Evolutionary conservation across 2,797 vertebrate species (phyloP), one percentile per base, ranked within the genome.

Genomic region (Hozukius guyotensis): DNA sequence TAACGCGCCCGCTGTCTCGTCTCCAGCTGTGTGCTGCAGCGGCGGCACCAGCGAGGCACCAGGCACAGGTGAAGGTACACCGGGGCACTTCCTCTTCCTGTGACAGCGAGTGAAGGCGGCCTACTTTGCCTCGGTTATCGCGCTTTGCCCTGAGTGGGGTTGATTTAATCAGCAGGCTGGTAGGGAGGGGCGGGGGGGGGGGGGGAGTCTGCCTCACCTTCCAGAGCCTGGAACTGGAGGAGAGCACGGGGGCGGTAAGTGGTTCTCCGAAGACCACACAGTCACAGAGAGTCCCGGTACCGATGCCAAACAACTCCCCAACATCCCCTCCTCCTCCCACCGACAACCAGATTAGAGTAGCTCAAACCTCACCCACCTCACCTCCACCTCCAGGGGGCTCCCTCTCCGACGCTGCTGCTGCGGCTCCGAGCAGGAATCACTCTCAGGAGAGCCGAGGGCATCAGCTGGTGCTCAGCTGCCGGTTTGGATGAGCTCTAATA

Each of bases 1-100:
- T 86, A 9, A 87, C 80, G 5, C 46, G 63, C 66, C 59, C 57
- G 70, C 75, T 59, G 63, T 63, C 86, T 88, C 81, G 76, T 60
- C 85, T 90, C 89, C 91, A 91, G 89, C 92, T 93, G 93, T 84
- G 36, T 38, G 36, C 36, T 38, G 87, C 82, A 78, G 90, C 79
- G 29, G 78, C 89, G 14, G 80, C 78, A 5, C 59, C 81, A 80
- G 82, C 77, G 57, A 83, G 84, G 79, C 85, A 46, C 8, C 66
- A 34, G 57, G 74, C 86, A 77, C 90, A 93, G 93, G 94, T 92
- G 91, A 91, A 89, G 84, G 82, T 81, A 72, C 83, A 73, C 73
- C 64, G 42, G 87, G 87, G 87, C 87, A 83, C 92, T 93, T 95
- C 93, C 91, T 91, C 90, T 93, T 95, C 93, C 94, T 95, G 89